Conservation (phyloP, 2,113 vertebrate species). For the Rutilus rutilus region DNA sequence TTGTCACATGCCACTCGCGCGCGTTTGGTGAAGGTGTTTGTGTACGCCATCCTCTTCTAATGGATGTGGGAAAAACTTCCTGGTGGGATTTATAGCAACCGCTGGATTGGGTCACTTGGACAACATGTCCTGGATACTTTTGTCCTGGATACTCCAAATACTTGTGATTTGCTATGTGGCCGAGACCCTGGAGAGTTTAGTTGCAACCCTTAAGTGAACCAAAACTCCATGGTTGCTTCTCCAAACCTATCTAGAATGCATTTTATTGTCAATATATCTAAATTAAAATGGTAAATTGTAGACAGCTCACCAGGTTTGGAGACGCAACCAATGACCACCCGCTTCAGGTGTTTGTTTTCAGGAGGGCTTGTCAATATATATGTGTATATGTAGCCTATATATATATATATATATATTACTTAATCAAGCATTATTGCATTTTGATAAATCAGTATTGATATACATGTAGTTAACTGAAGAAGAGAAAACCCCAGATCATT, state of each 20-base stretch:
- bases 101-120: neutral
- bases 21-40: slow-evolving; percentile 46
- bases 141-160: neutral
- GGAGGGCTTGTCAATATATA: neutral
- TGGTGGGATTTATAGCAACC: slow-evolving; percentile 53
- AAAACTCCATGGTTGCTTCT: neutral
- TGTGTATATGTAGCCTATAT: too few relatives aligned
- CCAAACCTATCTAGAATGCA: neutral
- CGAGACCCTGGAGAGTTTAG: neutral
- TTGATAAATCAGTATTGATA: neutral
- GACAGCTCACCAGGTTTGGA: neutral
- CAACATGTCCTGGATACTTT: neutral
- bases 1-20: neutral
- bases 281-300: neutral
- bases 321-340: neutral
- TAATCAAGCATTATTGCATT: neutral
- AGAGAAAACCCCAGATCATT: neutral
- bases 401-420: neutral
- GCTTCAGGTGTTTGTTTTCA: slow-evolving; percentile 12
- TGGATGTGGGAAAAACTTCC: slow-evolving; percentile 59
- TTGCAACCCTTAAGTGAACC: neutral
- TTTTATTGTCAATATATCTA: neutral
- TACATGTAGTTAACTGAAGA: neutral
- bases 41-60: slow-evolving; percentile 47
- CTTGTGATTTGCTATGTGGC: neutral